Evolutionary conservation across 1,140 invertebrate genomes (phyloP), one percentile per base, ranked within the genome.

Genomic region (Stegodyphus mimosarum): DNA sequence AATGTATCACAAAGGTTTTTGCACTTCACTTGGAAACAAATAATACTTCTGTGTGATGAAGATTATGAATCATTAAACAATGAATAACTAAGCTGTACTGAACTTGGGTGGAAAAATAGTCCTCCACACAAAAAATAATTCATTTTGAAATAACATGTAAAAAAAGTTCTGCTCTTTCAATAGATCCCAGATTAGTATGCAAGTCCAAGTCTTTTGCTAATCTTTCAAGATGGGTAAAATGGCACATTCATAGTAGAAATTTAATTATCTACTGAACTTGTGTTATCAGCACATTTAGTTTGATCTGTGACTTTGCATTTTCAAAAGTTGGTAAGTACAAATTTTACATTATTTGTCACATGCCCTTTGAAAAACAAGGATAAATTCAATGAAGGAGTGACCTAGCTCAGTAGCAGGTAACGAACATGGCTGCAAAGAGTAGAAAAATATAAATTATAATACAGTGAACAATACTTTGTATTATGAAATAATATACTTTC

Each of bases 331-430:
- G n/a, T n/a, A 49, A 18, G 74, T 86, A 71, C 55, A 10, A 10
- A 15, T 60, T 60, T 9, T 15, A 2, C 55, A 60, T 9, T 55
- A 87, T 77, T 87, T 87, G 49, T 88, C 86, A 74, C 88, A 88
- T 17, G 72, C 83, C 49, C 88, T 79, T 74, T 87, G 73, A 79
- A 88, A 88, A 9, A 85, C 81, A 6, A 88, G 63, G 33, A 86
- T 77, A 66, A 81, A 83, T 79, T 88, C 87, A 9, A 88, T 79
- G 75, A 86, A 88, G 11, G 88, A 87, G 15, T 80, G 63, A 13
- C 88, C 88, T 9, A 87, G 48, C 50, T 87, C 87, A 51, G 70
- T 70, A 13, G 53, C 71, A 11, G 88, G 73, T 49, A 88, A 70
- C 11, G 69, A 55, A 80, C 87, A 87, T 0, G 86, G 88, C 87